A percentile compares a stretch with the other conserved stretches of the same genome.
These are phyloP conservation scores for Caenorhabditis sinica DNA, from an alignment of 2,888 invertebrate genomes.

Conservation along the genomic window DNA sequence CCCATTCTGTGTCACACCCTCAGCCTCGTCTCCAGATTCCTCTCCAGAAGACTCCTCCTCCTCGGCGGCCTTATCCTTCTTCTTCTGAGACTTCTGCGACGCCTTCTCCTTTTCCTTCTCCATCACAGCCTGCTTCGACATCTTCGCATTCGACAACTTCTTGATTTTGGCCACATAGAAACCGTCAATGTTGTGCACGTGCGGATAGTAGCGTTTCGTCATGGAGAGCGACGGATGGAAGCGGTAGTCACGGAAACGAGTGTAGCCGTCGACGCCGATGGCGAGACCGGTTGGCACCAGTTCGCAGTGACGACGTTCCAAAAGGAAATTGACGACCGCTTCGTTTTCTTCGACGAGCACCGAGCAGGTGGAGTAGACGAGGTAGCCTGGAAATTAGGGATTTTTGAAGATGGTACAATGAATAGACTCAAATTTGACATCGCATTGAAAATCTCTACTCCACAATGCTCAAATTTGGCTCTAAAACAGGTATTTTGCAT, in stretches of 20 bases:
- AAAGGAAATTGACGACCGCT: constrained; percentile 95
- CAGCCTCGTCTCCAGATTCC: constrained; percentile 17
- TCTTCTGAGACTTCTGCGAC: constrained; percentile 34
- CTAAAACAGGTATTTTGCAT: too few species aligned
- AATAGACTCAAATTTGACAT: too few species aligned
- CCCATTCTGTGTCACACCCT: background rate
- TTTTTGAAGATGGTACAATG: too few species aligned
- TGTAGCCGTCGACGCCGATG: constrained; percentile 96
- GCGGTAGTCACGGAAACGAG: constrained; percentile 86
- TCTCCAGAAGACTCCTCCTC: constrained; percentile 43
- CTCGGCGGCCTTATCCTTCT: constrained; percentile 31
- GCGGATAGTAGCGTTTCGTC: constrained; percentile 95
- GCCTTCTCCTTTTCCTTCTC: constrained; percentile 53
- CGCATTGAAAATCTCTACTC: too few species aligned
- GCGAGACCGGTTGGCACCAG: constrained; percentile 94
- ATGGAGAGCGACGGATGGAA: constrained; percentile 94
- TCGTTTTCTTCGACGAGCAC: constrained; percentile 98
- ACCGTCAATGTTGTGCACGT: constrained; percentile 99
- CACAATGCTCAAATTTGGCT: too few species aligned
- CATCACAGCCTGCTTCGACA: constrained; percentile 66
- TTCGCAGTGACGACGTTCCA: constrained; percentile 93
- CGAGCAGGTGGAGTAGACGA: constrained; percentile 99
- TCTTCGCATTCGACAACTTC: constrained; percentile 90
- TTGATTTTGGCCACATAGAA: constrained; percentile 98
- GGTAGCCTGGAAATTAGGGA: constrained; percentile 88